Evolutionary conservation across 2,113 vertebrate species (phyloP), one percentile per base, ranked within the genome.

Genomic region (Narcine bancroftii): DNA sequence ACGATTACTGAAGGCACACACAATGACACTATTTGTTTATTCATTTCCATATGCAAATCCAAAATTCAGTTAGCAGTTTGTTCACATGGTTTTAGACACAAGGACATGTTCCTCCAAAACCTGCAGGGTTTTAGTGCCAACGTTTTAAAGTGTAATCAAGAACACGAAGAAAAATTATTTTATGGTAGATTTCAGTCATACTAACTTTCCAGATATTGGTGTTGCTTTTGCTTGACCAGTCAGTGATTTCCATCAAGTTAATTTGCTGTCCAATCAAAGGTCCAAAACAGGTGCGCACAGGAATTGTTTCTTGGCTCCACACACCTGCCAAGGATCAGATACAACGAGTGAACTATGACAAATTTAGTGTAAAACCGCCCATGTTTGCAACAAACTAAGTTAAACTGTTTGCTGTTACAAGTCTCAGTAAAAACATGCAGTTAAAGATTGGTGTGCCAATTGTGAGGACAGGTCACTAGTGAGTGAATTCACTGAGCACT

Each of bases 171-270:
- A 87, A 19, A 2, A 6, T 87, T 87, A 17, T 33, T 53, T 83
- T 53, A 53, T n/a, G 53, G 6, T 39, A 87, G 36, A 87, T 63
- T 60, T 87, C 81, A 60, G 81, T 87, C 50, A 83, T 89, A 94
- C 96, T 94, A 65, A 99, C 99, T 98, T 99, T 99, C 98, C 99
- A 99, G 93, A 99, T 95, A 92, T 99, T 97, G 94, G 96, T 97
- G 0, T 97, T 96, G 81, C 96, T 96, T 94, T 99, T 99, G 92
- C 99, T 97, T 60, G 98, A 97, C 98, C 98, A 99, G 93, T 97
- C 97, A 0, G 97, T 97, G 47, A 99, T 97, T 93, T 99, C 98
- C 93, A 98, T 95, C 13, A 97, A 98, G 95, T 98, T 97, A 92
- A 98, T 99, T 77, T 99, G 98, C 94, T 98, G 98, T 72, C 99